phyloP scores from a whole-genome alignment of 2,888 invertebrate species.

The Panopea generosa region DNA sequence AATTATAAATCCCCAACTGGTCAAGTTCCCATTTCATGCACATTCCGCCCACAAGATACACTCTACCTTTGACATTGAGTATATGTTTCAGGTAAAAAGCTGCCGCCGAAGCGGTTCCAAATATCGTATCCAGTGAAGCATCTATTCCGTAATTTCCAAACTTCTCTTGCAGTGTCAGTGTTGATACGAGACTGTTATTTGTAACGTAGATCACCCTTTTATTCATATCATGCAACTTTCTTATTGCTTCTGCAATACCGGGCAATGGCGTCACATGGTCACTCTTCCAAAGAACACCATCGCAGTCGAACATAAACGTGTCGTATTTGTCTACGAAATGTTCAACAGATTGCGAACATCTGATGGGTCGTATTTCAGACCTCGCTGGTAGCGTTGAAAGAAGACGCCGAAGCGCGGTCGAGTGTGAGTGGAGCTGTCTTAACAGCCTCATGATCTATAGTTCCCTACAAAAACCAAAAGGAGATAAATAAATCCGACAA shows the following conservation, averaged over 20 bases:
- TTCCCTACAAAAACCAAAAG: too few species aligned
- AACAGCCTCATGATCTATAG: too few species aligned
- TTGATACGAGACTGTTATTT: slow-evolving; percentile 75
- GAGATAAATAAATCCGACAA: too few species aligned
- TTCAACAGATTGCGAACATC: slow-evolving; percentile 10
- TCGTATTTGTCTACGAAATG: slow-evolving; percentile 71
- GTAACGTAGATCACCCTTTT: slow-evolving; percentile 77
- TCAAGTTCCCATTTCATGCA: slow-evolving; percentile 94
- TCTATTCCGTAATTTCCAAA: slow-evolving; percentile 73
- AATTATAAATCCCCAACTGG: slow-evolving; percentile 90
- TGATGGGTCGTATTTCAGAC: too few species aligned
- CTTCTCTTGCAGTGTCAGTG: slow-evolving; percentile 66
- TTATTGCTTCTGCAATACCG: slow-evolving; percentile 68
- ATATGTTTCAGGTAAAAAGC: slow-evolving; percentile 91
- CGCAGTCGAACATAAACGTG: slow-evolving; percentile 77
- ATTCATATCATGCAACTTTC: slow-evolving; percentile 58
- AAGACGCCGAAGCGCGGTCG: too few species aligned
- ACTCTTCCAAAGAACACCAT: slow-evolving; percentile 77
- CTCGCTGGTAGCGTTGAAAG: too few species aligned
- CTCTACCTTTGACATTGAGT: slow-evolving; percentile 90
- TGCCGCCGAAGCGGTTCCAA: slow-evolving; percentile 92
- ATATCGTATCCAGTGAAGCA: slow-evolving; percentile 88
- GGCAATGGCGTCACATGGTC: slow-evolving; percentile 74
- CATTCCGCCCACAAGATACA: slow-evolving; percentile 92
- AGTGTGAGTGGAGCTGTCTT: too few species aligned